These are phyloP conservation scores for Sciurus niger DNA, from an alignment of 2,113 vertebrate genomes.

Conservation along the genomic window DNA sequence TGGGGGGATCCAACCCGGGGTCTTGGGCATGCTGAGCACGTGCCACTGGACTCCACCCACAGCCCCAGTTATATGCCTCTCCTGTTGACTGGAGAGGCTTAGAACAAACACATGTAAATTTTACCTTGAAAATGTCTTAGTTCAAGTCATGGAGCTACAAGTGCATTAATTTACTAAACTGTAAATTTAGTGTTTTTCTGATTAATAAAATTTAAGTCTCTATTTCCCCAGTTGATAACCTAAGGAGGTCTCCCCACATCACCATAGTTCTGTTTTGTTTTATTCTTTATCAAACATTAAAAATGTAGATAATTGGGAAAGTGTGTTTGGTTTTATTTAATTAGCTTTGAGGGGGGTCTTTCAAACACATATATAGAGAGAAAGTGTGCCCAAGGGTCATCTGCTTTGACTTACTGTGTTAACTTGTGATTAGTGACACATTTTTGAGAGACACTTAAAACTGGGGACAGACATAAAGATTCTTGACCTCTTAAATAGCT, in stretches of 20 bases:
- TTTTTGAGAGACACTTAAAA: not conserved
- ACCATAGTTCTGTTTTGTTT: not conserved
- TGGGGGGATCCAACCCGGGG: not conserved
- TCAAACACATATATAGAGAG: not conserved
- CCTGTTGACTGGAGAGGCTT: not conserved
- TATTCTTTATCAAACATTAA: conserved; percentile 4
- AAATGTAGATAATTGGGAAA: not conserved
- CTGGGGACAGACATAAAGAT: not conserved
- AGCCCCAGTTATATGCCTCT: not conserved
- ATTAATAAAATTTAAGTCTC: not conserved
- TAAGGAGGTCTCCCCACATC: not conserved
- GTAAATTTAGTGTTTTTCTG: not conserved
- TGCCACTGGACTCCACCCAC: no score
- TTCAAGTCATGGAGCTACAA: not conserved
- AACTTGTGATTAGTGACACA: not conserved
- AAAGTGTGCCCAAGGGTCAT: not conserved
- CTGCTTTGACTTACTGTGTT: not conserved
- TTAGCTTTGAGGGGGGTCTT: not conserved
- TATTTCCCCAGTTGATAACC: not conserved
- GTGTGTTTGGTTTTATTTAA: conserved; percentile 13
- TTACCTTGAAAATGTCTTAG: not conserved
- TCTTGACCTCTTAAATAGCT: not conserved
- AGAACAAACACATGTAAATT: not conserved
- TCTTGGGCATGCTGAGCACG: not conserved
- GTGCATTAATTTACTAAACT: not conserved